Percentiles rank a stretch among this genome's conserved stretches.
Conservation (phyloP, 2,113 vertebrate species). For the Dasypus novemcinctus region DNA sequence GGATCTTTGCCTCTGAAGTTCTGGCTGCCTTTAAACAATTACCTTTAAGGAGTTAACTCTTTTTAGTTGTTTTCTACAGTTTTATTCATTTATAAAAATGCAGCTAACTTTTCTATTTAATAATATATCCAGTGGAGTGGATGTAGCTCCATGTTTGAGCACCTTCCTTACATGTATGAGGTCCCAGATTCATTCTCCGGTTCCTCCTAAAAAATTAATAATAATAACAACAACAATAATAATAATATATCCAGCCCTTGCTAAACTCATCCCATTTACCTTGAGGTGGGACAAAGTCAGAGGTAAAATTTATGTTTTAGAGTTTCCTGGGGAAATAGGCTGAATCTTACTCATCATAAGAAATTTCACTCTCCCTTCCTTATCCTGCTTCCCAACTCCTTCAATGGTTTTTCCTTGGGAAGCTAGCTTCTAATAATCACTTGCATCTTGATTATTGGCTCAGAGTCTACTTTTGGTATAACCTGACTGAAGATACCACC, state of each 20-base stretch:
- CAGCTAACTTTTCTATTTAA: not conserved
- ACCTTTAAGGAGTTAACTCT: not conserved
- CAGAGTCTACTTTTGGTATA: not conserved
- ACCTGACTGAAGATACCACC: not conserved
- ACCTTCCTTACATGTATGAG: no score
- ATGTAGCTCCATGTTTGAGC: no score
- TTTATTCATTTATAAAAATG: not conserved
- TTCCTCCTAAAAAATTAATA: no score
- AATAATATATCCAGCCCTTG: no score
- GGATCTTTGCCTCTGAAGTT: not conserved
- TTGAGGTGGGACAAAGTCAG: not conserved
- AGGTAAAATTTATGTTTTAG: not conserved
- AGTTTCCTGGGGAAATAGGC: not conserved
- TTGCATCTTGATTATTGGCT: not conserved
- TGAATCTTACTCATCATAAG: not conserved
- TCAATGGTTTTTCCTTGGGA: not conserved
- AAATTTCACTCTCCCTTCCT: not conserved
- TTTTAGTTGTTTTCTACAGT: not conserved
- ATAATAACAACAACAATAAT: no score
- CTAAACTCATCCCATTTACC: not conserved
- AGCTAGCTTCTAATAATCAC: not conserved
- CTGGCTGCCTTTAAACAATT: not conserved
- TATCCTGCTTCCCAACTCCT: not conserved
- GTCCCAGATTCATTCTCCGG: no score
- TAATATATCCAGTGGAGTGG: not conserved